These are phyloP conservation scores for Protobothrops flavoviridis DNA, from an alignment of 2,113 vertebrate genomes.

Conservation along the genomic window DNA sequence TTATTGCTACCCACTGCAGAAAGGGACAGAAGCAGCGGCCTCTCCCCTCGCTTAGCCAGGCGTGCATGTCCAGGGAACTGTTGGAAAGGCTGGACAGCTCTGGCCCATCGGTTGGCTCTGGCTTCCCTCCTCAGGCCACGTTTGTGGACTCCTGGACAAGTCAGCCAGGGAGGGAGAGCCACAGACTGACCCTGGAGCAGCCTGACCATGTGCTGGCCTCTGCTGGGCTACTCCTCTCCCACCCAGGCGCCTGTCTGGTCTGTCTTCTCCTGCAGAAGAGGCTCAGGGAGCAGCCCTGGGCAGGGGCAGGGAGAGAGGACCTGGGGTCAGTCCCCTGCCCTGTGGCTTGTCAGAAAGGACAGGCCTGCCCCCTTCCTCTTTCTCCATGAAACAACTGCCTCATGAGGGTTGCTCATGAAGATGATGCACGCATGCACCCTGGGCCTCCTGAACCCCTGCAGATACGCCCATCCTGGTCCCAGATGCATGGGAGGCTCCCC, in stretches of 20 bases:
- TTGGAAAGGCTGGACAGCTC: not conserved
- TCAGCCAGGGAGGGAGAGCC: conserved; percentile 64
- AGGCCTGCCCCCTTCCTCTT: not conserved
- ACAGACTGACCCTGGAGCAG: conserved; percentile 60
- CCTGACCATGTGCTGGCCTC: not conserved
- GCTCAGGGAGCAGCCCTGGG: not conserved
- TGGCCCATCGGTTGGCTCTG: not conserved
- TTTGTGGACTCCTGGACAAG: conserved; percentile 81
- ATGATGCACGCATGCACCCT: not conserved
- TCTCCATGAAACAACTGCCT: rapidly evolving
- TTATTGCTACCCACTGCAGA: conserved; percentile 93
- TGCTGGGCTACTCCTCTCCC: not conserved
- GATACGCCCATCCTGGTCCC: not conserved
- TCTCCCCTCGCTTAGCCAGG: conserved; percentile 94
- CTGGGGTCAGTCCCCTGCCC: not conserved
- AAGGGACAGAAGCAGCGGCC: conserved; percentile 96
- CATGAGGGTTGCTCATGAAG: not conserved
- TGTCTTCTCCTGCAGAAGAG: not conserved
- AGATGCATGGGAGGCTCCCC: not conserved
- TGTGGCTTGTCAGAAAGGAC: not conserved
- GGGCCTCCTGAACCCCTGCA: not conserved
- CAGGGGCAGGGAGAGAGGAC: not conserved
- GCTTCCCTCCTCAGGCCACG: not conserved
- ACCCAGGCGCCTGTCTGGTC: rapidly evolving
- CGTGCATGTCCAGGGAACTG: conserved; percentile 79